Evolutionary conservation across 2,113 vertebrate genomes (phyloP).

Genomic region (Fregetta grallaria): DNA sequence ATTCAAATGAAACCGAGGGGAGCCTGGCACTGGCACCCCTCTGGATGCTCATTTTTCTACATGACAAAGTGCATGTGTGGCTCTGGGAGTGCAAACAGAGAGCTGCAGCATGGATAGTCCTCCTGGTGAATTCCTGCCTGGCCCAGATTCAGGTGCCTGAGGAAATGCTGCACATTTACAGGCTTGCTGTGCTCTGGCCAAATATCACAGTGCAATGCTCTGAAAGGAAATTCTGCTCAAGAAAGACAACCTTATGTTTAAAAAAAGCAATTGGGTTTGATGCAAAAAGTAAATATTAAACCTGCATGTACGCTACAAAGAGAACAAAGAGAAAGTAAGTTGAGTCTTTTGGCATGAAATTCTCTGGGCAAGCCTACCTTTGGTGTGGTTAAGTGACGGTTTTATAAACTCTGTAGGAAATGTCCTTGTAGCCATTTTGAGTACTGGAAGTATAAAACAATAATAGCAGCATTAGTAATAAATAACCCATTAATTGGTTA

Average conservation of each 20-base stretch:
- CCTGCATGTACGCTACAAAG: background rate
- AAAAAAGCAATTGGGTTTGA: background rate
- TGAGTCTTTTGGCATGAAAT: background rate
- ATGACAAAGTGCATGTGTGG: background rate
- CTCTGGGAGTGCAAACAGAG: background rate
- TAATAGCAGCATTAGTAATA: background rate
- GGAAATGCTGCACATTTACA: background rate
- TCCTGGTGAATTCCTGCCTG: background rate
- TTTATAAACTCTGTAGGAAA: background rate
- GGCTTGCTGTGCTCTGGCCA: background rate
- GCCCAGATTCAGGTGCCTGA: background rate
- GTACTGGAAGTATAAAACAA: background rate
- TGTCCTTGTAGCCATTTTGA: background rate
- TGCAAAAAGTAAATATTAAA: background rate
- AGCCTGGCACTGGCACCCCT: background rate
- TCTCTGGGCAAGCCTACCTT: background rate
- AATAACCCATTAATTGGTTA: background rate
- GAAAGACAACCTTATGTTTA: background rate
- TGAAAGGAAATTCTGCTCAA: background rate
- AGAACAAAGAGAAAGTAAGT: background rate
- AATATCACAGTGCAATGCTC: background rate
- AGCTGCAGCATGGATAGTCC: background rate
- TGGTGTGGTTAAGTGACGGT: background rate
- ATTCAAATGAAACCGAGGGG: background rate
- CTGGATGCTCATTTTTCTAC: background rate